Evolutionary conservation across 2,888 invertebrate genomes (phyloP).

Genomic region (Balanococcus diminutus): DNA sequence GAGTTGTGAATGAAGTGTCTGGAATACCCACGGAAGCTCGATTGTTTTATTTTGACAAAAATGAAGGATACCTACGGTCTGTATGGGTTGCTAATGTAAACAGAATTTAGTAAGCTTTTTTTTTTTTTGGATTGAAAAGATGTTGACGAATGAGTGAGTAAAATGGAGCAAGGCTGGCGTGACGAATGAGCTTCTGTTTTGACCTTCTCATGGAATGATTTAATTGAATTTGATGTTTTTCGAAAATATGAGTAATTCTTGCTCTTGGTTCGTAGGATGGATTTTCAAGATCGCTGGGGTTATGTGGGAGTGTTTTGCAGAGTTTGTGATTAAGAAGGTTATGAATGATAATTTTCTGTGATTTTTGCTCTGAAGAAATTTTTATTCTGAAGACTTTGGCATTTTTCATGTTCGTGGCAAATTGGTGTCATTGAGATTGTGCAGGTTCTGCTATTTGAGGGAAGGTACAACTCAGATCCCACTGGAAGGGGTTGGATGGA

Average conservation of each 20-base stretch:
- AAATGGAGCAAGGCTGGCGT: constrained; percentile 27
- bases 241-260: neutral
- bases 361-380: too few species aligned
- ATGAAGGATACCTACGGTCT: neutral
- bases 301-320: neutral
- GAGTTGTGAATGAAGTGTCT: neutral
- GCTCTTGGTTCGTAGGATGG: neutral
- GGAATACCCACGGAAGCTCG: neutral
- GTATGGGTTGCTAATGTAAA: constrained; percentile 33
- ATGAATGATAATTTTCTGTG: too few species aligned
- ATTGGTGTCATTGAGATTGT: too few species aligned
- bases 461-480: too few species aligned
- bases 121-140: constrained; percentile 60
- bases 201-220: constrained; percentile 7
- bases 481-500: too few species aligned
- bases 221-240: neutral
- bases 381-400: too few species aligned
- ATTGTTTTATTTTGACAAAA: constrained; percentile 12
- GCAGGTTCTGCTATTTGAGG: too few species aligned
- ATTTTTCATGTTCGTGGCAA: too few species aligned
- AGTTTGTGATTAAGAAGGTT: too few species aligned
- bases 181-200: constrained; percentile 25
- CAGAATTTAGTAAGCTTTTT: neutral
- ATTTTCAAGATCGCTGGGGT: neutral
- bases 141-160: constrained; percentile 67